Percentiles rank a stretch among this genome's conserved stretches.
Evolutionary conservation across 1,140 invertebrate genomes (phyloP).

Genomic region (Sipha flava): DNA sequence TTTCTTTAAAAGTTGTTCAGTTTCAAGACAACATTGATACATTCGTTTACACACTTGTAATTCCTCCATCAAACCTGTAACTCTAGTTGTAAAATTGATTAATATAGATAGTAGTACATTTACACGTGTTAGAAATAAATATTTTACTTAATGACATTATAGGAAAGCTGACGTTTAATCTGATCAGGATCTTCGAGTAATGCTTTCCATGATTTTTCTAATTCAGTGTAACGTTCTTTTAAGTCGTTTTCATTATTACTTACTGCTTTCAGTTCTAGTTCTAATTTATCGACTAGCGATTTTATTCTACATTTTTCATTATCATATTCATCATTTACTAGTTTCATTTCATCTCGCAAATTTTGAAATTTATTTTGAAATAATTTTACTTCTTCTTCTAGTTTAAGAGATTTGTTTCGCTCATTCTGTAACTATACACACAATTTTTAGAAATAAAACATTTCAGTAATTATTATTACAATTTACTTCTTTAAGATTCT

Average conservation of each 20-base stretch:
- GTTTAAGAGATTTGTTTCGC: constrained; percentile 1
- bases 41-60: constrained; percentile 34
- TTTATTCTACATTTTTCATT: constrained; percentile 35
- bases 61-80: constrained; percentile 31
- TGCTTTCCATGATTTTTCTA: constrained; percentile 31
- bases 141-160: constrained; percentile 19
- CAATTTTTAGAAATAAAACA: neutral
- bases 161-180: constrained; percentile 33
- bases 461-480: too few relatives aligned
- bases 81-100: constrained; percentile 8
- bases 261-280: constrained; percentile 34
- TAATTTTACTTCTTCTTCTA: constrained; percentile 31
- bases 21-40: constrained; percentile 28
- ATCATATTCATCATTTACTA: constrained; percentile 36
- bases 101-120: neutral
- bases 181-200: constrained; percentile 35
- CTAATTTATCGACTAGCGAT: constrained; percentile 32
- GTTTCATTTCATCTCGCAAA: constrained; percentile 33
- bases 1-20: constrained; percentile 27
- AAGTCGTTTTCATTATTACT: constrained; percentile 8
- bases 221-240: constrained; percentile 28
- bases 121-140: neutral
- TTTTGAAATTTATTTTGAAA: constrained; percentile 29
- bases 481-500: neutral
- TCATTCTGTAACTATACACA: constrained; percentile 2